Evolutionary conservation across 2,888 invertebrate species (phyloP).

Genomic region (Drosophila subsilvestris): DNA sequence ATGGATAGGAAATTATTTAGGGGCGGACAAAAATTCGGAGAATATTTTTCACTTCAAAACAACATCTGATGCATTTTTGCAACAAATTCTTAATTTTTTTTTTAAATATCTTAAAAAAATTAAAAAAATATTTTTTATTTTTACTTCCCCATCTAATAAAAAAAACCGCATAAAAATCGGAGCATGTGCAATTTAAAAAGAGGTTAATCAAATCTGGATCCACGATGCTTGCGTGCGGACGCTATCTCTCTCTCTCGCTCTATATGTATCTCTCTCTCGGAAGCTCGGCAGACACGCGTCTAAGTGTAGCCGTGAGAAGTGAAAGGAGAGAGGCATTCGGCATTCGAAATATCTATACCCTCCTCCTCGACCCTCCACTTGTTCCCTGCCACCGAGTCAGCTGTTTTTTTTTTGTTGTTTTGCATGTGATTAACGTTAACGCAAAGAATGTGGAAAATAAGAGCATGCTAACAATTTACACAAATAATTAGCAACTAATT

Average conservation of each 20-base stretch:
- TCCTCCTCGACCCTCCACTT: not conserved
- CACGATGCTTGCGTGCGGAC: too few species aligned
- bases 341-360: not conserved
- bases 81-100: too few species aligned
- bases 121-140: too few species aligned
- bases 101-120: too few species aligned
- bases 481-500: constrained; percentile 54
- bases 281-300: not conserved
- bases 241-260: too few species aligned
- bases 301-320: not conserved
- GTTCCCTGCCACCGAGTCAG: constrained; percentile 3
- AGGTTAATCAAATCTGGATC: too few species aligned
- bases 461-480: constrained; percentile 26
- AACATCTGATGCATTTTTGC: too few species aligned
- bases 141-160: too few species aligned
- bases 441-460: constrained; percentile 25
- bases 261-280: not conserved
- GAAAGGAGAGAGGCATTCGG: not conserved
- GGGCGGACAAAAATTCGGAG: too few species aligned
- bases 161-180: not conserved
- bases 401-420: constrained; percentile 22
- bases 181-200: too few species aligned
- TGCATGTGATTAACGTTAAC: constrained; percentile 55
- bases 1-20: too few species aligned
- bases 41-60: too few species aligned